Conservation (phyloP, 2,888 invertebrate species). For the Nymphalis c-album region DNA sequence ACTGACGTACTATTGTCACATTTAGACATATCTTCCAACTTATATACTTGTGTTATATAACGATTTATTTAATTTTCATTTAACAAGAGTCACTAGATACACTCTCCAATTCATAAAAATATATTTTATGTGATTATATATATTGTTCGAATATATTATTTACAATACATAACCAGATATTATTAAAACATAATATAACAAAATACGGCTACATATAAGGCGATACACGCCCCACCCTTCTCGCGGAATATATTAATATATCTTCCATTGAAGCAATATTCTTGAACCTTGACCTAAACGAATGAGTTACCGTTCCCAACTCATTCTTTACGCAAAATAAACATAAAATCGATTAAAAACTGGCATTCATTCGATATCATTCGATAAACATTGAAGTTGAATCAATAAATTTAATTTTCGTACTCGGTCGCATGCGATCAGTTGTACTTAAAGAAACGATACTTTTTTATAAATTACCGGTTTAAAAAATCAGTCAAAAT, state of each 20-base stretch:
- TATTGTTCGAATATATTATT: constrained; percentile 16
- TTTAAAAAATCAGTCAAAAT: too few species aligned
- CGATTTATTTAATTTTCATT: neutral
- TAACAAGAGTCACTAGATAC: constrained; percentile 43
- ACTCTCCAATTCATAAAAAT: constrained; percentile 43
- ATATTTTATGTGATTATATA: constrained; percentile 27
- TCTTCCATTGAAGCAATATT: too few species aligned
- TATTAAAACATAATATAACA: constrained; percentile 2
- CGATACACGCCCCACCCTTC: neutral
- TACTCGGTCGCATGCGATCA: too few species aligned
- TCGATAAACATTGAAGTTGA: too few species aligned
- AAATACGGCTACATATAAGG: neutral
- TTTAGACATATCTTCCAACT: constrained; percentile 17
- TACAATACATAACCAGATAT: constrained; percentile 16
- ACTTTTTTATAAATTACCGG: too few species aligned
- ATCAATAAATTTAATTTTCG: too few species aligned
- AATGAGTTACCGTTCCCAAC: too few species aligned
- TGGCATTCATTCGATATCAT: too few species aligned
- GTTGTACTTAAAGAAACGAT: too few species aligned
- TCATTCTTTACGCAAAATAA: too few species aligned
- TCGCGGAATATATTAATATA: neutral
- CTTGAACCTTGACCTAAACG: too few species aligned
- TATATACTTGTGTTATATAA: constrained; percentile 15
- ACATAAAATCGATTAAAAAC: too few species aligned
- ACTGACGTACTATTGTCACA: constrained; percentile 35